A percentile compares a stretch with the other conserved stretches of the same genome.
phyloP scores from a whole-genome alignment of 2,113 vertebrate genomes.

The Pomatostomus ruficeps region DNA sequence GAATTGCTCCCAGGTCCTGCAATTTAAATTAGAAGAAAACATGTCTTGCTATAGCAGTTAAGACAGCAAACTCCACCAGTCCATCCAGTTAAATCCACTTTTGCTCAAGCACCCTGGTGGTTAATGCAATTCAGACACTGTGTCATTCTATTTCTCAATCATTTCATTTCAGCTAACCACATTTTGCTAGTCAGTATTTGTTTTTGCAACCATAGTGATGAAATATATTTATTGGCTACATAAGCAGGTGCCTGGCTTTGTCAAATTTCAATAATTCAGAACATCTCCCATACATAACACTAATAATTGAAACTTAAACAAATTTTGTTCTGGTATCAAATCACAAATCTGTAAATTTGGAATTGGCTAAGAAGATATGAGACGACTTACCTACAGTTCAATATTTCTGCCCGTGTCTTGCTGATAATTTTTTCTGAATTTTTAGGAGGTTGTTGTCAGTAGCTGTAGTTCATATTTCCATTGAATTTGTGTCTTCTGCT shows the following conservation, averaged over 20 bases:
- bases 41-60: background rate
- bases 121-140: slow-evolving; percentile 13
- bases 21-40: slow-evolving; percentile 3
- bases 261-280: background rate
- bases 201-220: slow-evolving; percentile 39
- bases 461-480: background rate
- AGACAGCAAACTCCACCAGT: background rate
- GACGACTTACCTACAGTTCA: background rate
- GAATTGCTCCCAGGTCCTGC: background rate
- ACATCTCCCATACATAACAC: background rate
- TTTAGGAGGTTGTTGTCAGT: background rate
- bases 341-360: background rate
- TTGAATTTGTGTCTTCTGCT: background rate
- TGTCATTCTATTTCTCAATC: slow-evolving; percentile 44
- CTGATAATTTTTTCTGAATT: background rate
- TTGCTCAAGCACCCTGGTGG: background rate
- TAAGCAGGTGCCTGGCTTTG: slow-evolving; percentile 27
- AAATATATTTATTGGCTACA: slow-evolving; percentile 14
- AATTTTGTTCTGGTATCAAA: background rate
- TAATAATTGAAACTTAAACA: background rate
- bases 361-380: background rate
- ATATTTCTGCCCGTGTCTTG: background rate
- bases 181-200: slow-evolving; percentile 14
- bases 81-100: slow-evolving; percentile 31
- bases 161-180: slow-evolving; percentile 26